Percentiles rank a stretch among this genome's conserved stretches.
phyloP scores from a whole-genome alignment of 2,888 invertebrate species.

The Mesodorylaimus sp. region DNA sequence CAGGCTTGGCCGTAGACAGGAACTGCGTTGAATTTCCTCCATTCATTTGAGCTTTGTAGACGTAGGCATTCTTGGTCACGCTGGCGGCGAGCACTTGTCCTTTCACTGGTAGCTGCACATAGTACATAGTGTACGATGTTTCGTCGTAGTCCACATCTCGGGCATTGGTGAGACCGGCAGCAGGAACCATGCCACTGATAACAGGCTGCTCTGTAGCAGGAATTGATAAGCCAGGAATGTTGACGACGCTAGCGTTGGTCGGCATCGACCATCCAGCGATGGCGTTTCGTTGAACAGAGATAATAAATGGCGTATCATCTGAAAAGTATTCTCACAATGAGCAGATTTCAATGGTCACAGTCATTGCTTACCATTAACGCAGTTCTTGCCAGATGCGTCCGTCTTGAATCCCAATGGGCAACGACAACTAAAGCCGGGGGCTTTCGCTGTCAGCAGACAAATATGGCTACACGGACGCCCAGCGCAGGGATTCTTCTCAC shows the following conservation, averaged over 20 bases:
- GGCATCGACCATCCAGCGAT: neutral
- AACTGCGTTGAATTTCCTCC: slow-evolving; percentile 67
- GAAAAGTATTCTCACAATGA: neutral
- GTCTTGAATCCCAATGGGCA: slow-evolving; percentile 57
- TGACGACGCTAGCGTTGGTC: neutral
- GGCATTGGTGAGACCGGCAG: slow-evolving; percentile 43
- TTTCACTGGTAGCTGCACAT: slow-evolving; percentile 26
- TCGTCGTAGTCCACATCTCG: slow-evolving; percentile 78
- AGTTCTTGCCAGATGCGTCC: slow-evolving; percentile 21
- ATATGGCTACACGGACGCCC: slow-evolving; percentile 62
- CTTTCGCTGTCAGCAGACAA: slow-evolving; percentile 48
- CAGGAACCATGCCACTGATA: slow-evolving; percentile 29
- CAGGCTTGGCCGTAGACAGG: slow-evolving; percentile 45
- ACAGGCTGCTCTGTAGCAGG: neutral
- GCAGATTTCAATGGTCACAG: neutral
- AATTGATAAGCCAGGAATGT: neutral
- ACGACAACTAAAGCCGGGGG: slow-evolving; percentile 58
- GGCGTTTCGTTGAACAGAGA: neutral
- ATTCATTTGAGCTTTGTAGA: slow-evolving; percentile 60
- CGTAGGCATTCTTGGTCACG: neutral
- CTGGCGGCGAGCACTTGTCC: slow-evolving; percentile 13
- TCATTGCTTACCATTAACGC: slow-evolving; percentile 34
- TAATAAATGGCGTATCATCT: neutral
- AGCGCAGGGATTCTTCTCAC: slow-evolving; percentile 50
- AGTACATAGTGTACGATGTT: slow-evolving; percentile 60